Conservation (phyloP, 1,140 invertebrate species). For the Paracyclopina nana region DNA sequence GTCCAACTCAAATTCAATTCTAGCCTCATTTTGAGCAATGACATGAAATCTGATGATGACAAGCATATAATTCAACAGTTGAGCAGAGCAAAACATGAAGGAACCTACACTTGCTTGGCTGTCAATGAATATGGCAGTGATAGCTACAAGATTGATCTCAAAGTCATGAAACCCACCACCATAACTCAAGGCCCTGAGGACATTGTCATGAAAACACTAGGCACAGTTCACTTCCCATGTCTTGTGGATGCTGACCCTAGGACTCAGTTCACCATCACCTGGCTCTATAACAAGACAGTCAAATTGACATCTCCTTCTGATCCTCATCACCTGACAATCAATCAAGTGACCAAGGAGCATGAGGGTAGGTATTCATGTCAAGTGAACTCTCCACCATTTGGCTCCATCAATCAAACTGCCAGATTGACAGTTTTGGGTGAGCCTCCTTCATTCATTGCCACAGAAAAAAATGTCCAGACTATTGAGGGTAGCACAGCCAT, state of each 20-base stretch:
- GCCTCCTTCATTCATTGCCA: conserved; percentile 8
- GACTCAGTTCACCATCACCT: neutral
- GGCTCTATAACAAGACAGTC: neutral
- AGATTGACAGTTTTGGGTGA: conserved; percentile 12
- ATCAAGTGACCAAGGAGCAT: neutral
- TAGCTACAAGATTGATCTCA: neutral
- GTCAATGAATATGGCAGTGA: conserved; percentile 16
- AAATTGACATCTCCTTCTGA: neutral
- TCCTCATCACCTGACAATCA: neutral
- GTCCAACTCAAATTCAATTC: conserved; percentile 1
- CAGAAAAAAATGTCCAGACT: conserved; percentile 3
- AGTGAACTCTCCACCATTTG: neutral
- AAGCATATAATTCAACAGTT: neutral
- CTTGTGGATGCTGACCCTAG: neutral
- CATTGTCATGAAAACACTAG: neutral
- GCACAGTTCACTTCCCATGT: neutral
- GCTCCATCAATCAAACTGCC: neutral
- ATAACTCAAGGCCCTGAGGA: neutral
- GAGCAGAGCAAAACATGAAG: neutral
- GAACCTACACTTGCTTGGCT: conserved; percentile 8
- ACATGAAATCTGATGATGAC: neutral
- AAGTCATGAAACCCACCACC: conserved; percentile 7
- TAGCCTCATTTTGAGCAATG: neutral
- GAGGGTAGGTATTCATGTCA: conserved; percentile 11
- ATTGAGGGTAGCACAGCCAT: neutral